These are phyloP conservation scores for Aplidium turbinatum DNA, from an alignment of 23 tunicate genomes.

Conservation along the genomic window DNA sequence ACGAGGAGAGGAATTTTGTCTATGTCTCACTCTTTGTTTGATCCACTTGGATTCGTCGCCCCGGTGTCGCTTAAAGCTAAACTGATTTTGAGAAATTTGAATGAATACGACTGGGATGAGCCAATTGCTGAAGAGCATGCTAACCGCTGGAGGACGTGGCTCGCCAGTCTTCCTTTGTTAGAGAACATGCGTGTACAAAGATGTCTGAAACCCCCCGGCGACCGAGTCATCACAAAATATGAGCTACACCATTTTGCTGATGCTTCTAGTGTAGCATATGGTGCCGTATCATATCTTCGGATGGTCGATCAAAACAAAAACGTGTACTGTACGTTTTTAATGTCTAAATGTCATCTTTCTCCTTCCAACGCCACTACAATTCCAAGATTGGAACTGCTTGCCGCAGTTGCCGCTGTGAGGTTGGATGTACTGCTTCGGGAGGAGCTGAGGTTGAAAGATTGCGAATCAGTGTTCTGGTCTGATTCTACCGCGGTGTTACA, in stretches of 20 bases:
- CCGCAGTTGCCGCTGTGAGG: background rate
- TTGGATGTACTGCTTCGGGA: background rate
- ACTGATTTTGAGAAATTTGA: no score
- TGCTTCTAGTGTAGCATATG: background rate
- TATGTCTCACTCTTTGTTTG: no score
- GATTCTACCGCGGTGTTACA: background rate
- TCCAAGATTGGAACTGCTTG: background rate
- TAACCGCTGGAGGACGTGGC: no score
- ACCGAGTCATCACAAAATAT: background rate
- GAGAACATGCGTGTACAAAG: no score
- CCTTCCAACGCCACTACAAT: background rate
- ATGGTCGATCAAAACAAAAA: background rate
- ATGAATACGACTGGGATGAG: no score
- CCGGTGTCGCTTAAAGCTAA: no score
- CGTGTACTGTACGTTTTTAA: background rate
- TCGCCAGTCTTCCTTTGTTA: no score
- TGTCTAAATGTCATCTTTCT: background rate
- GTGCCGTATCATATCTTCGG: background rate
- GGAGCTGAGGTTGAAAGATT: background rate
- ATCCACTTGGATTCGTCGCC: no score
- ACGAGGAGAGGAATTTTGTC: no score
- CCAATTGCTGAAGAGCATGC: no score
- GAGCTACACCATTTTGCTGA: constrained; percentile 2
- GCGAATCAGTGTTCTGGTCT: background rate
- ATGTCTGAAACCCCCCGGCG: background rate